Evolutionary conservation across 2,888 invertebrate genomes (phyloP).

Genomic region (Formica aserva): DNA sequence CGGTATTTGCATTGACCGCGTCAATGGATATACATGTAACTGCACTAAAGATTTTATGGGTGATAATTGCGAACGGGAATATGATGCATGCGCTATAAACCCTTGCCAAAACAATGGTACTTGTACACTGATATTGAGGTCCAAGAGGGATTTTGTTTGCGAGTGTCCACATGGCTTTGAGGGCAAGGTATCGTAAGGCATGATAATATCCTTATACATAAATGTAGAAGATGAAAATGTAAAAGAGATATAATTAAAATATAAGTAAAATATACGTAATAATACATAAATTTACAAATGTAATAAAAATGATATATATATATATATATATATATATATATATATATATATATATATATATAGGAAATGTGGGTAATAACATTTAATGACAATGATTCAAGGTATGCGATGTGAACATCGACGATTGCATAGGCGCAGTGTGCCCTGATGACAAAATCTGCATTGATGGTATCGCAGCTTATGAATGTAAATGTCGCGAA

Average conservation of each 20-base stretch:
- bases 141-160: conserved; percentile 87
- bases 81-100: conserved; percentile 87
- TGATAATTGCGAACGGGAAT: conserved; percentile 87
- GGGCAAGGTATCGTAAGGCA: conserved; percentile 84
- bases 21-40: conserved; percentile 87
- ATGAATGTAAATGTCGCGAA: conserved; percentile 88
- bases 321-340: no score
- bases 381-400: conserved; percentile 1
- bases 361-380: not conserved
- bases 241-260: not conserved
- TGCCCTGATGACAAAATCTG: conserved; percentile 87
- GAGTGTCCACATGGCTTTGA: conserved; percentile 89
- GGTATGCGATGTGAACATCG: conserved; percentile 89
- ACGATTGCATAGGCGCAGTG: conserved; percentile 88
- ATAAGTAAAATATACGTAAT: not conserved
- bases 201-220: not conserved
- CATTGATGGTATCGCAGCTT: conserved; percentile 87
- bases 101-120: conserved; percentile 89
- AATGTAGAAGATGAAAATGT: not conserved
- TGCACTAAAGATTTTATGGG: conserved; percentile 88
- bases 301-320: not conserved
- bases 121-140: conserved; percentile 86
- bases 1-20: conserved; percentile 86
- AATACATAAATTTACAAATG: not conserved
- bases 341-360: no score